These are phyloP conservation scores for Lasiommata megera DNA, from an alignment of 2,888 invertebrate genomes.

Conservation along the genomic window DNA sequence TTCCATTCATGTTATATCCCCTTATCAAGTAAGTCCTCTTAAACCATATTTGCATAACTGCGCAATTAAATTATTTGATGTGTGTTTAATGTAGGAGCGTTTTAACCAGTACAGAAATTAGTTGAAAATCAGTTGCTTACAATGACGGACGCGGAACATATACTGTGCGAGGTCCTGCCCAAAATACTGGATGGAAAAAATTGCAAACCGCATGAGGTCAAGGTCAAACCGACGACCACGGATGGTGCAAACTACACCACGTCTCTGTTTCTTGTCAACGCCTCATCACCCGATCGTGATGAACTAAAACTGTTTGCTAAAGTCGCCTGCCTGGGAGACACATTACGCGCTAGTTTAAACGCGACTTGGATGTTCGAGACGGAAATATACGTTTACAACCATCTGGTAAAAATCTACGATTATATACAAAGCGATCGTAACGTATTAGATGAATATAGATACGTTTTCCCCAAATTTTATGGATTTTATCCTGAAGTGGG, in stretches of 20 bases:
- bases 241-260: conserved; percentile 56
- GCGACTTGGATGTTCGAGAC: conserved; percentile 42
- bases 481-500: conserved; percentile 39
- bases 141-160: conserved; percentile 43
- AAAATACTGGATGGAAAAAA: conserved; percentile 41
- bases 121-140: conserved; percentile 1
- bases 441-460: conserved; percentile 41
- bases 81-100: too few relatives aligned
- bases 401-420: conserved; percentile 42
- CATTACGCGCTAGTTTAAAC: conserved; percentile 38
- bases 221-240: conserved; percentile 40
- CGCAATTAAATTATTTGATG: too few relatives aligned
- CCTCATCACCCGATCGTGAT: conserved; percentile 37
- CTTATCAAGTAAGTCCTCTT: too few relatives aligned
- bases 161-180: conserved; percentile 37
- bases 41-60: too few relatives aligned
- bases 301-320: conserved; percentile 39
- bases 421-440: conserved; percentile 43
- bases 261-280: conserved; percentile 38
- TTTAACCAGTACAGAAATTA: conserved; percentile 3
- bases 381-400: conserved; percentile 49
- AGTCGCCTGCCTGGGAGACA: conserved; percentile 47
- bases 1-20: too few relatives aligned
- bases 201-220: conserved; percentile 38
- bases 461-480: conserved; percentile 48